Percentiles rank a stretch among this genome's conserved stretches.
phyloP scores from a whole-genome alignment of 2,113 vertebrate species.

The Ictalurus furcatus region DNA sequence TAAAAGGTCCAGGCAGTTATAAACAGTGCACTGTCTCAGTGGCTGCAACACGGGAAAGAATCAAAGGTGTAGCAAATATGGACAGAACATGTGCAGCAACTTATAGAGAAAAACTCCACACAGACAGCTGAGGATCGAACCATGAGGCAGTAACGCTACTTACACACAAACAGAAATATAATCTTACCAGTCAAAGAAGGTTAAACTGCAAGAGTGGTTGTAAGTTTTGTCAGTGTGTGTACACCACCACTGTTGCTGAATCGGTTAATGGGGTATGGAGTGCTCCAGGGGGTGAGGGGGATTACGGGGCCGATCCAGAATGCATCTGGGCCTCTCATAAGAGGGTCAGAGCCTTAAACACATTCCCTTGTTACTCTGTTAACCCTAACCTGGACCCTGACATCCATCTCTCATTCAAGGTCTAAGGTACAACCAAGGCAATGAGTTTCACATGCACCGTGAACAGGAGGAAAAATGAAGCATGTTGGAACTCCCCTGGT shows the following conservation, averaged over 20 bases:
- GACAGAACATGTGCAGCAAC: background rate
- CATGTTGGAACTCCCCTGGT: background rate
- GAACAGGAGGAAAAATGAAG: background rate
- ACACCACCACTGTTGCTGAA: background rate
- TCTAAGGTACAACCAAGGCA: background rate
- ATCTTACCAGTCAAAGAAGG: background rate
- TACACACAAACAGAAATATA: background rate
- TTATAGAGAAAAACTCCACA: background rate
- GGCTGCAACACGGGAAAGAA: background rate
- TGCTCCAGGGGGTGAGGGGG: background rate
- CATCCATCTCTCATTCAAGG: background rate
- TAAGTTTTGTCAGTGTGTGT: background rate
- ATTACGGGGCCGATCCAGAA: constrained; percentile 11
- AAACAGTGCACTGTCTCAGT: background rate
- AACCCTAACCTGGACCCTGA: background rate
- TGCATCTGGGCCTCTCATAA: constrained; percentile 5
- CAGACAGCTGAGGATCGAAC: background rate
- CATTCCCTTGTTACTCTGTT: background rate
- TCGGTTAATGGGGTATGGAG: background rate
- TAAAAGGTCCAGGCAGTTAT: background rate
- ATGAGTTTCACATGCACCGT: constrained; percentile 22
- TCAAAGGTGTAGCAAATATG: background rate
- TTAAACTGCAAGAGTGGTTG: background rate
- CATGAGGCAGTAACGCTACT: background rate
- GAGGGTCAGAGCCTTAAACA: background rate